Conservation (phyloP, 2,888 invertebrate species). For the Mesodorylaimus sp. region DNA sequence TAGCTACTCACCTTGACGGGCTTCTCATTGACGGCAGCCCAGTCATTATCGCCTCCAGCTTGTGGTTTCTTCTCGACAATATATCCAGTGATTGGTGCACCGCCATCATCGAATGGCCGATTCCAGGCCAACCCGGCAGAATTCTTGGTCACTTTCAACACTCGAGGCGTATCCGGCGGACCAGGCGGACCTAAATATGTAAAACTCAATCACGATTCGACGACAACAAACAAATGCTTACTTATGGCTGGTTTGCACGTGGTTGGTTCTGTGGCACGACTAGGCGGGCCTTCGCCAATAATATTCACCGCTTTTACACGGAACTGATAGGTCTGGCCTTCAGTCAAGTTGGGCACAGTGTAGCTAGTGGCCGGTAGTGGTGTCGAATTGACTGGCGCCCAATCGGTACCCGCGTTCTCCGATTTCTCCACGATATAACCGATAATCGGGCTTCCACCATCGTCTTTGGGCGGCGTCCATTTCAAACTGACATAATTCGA, state of each 20-base stretch:
- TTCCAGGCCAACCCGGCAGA: constrained; percentile 33
- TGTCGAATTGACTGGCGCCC: constrained; percentile 27
- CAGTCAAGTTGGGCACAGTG: constrained; percentile 65
- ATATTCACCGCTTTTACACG: constrained; percentile 77
- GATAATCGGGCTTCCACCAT: constrained; percentile 70
- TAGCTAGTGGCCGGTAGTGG: constrained; percentile 45
- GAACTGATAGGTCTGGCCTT: constrained; percentile 82
- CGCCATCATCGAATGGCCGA: constrained; percentile 38
- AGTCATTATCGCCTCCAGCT: constrained; percentile 56
- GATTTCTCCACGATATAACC: constrained; percentile 29
- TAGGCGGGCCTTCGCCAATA: constrained; percentile 73
- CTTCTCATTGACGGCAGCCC: constrained; percentile 75
- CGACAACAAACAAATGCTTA: no score
- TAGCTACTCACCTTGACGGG: constrained; percentile 50
- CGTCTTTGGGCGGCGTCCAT: constrained; percentile 66
- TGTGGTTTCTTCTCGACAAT: constrained; percentile 81
- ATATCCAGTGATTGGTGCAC: constrained; percentile 49
- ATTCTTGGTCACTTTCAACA: constrained; percentile 28
- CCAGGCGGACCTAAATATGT: constrained; percentile 19
- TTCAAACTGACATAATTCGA: constrained; percentile 75
- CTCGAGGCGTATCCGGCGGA: constrained; percentile 26
- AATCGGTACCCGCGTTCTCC: constrained; percentile 29
- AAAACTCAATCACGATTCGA: constrained; percentile 1
- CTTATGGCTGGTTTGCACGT: constrained; percentile 68
- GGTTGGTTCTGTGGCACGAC: constrained; percentile 62